Evolutionary conservation across 2,113 vertebrate genomes (phyloP), one percentile per base, ranked within the genome.

Genomic region (Malaclemys terrapin): DNA sequence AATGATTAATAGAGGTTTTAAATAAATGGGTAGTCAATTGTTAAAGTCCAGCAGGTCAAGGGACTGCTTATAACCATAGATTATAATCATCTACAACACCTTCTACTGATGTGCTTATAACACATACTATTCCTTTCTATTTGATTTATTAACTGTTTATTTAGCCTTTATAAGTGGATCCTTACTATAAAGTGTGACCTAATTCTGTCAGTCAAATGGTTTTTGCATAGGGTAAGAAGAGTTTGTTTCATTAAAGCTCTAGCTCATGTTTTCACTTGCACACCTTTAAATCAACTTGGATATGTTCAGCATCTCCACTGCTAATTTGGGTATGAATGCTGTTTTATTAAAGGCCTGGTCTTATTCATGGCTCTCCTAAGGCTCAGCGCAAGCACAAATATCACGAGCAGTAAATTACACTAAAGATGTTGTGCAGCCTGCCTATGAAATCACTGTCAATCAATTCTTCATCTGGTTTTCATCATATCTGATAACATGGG

Each of bases 371-470:
- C n/a, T 72, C 82, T 78, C 89, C 89, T 91, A 91, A 81, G 59
- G 1, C 0, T 24, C 78, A 1, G 2, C 80, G 72, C 38, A 31
- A 65, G 62, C 31, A 69, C 16, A 35, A 69, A 69, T 19, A 69
- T 17, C 62, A 11, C 9, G 22, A 53, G 78, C 87, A 79, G 31
- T 52, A 56, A 80, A 52, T n/a, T 8, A 27, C 72, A 89, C 56
- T 85, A 1, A 0, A 76, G 76, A 12, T 22, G 0, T 1, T 27
- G 20, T 9, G 80, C 2, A 83, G 91, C 49, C 38, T 0, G 16
- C 59, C 50, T 27, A 29, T 31, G 19, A 75, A 76, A 69, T 69
- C 62, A n/a, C 35, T 19, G 31, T 69, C 62, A 69, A 19, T 62
- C 59, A 62, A 35, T 62, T 59, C 27, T 59, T 62, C 59, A 25